These are phyloP conservation scores for Drosophila oshimai DNA, from an alignment of 1,140 invertebrate species.

Conservation along the genomic window DNA sequence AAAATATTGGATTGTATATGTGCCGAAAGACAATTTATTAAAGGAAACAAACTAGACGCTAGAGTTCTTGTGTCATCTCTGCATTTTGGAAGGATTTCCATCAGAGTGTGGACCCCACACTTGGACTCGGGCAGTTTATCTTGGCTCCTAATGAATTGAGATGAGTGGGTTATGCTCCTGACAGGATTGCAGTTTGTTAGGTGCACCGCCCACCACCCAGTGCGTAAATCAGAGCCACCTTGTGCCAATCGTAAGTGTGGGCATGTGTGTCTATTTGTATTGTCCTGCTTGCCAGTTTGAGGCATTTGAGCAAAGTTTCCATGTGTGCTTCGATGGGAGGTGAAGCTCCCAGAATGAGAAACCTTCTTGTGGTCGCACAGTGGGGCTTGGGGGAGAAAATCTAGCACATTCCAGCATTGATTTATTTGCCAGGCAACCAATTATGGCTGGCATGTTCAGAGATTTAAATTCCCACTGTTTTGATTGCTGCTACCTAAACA, in stretches of 20 bases:
- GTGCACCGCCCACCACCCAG: not conserved
- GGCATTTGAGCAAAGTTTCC: constrained; percentile 20
- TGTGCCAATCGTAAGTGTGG: constrained; percentile 24
- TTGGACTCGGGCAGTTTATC: constrained; percentile 29
- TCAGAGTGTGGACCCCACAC: not conserved
- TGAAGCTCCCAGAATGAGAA: not conserved
- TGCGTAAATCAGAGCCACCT: constrained; percentile 49
- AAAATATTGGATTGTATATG: too few species aligned
- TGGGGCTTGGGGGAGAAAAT: not conserved
- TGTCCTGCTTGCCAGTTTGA: constrained; percentile 27
- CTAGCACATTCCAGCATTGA: not conserved
- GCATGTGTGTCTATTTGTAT: constrained; percentile 10
- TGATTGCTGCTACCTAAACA: not conserved
- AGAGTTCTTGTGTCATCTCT: not conserved
- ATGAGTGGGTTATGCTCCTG: constrained; percentile 37
- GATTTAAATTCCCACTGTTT: constrained; percentile 2
- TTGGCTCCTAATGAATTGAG: constrained; percentile 40
- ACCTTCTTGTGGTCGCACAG: constrained; percentile 7
- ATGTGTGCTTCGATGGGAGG: not conserved
- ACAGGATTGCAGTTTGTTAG: constrained; percentile 35
- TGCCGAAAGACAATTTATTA: too few species aligned
- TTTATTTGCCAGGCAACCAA: constrained; percentile 7
- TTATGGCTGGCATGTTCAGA: not conserved
- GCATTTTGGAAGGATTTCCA: not conserved
- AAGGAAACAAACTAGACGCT: too few species aligned